A percentile compares a stretch with the other conserved stretches of the same genome.
Evolutionary conservation across 2,113 vertebrate species (phyloP).

Genomic region (Apteryx owenii): DNA sequence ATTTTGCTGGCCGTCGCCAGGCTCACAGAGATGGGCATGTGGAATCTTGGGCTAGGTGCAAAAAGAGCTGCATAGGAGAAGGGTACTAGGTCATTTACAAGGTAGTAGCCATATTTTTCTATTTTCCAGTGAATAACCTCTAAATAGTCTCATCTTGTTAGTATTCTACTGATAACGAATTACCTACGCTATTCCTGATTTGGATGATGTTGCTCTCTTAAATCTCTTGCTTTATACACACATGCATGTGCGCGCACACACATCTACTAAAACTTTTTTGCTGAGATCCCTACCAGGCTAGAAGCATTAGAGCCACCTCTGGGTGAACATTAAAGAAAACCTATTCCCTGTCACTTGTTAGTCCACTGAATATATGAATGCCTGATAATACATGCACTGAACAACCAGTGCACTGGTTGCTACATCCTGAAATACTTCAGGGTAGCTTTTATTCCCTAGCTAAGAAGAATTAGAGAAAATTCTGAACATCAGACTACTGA

Average conservation of each 20-base stretch:
- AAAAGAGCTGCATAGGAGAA: neutral
- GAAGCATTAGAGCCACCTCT: neutral
- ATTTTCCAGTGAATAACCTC: neutral
- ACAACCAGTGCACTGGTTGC: neutral
- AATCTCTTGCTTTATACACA: neutral
- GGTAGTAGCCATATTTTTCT: neutral
- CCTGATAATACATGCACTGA: accelerated
- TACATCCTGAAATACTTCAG: neutral
- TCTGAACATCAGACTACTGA: neutral
- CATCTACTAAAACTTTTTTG: neutral
- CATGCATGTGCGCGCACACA: too few species aligned
- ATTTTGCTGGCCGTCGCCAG: neutral
- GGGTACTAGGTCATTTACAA: neutral
- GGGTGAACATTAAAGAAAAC: neutral
- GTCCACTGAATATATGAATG: neutral
- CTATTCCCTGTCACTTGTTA: neutral
- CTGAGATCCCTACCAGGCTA: neutral
- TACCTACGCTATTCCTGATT: neutral
- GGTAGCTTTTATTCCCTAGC: neutral
- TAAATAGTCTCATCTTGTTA: neutral
- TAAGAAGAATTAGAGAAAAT: neutral
- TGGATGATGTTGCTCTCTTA: neutral
- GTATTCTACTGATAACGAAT: neutral
- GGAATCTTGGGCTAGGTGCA: neutral
- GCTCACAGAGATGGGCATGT: neutral